A percentile compares a stretch with the other conserved stretches of the same genome.
phyloP scores from a whole-genome alignment of 2,113 vertebrate species.

The Bubo scandiacus region DNA sequence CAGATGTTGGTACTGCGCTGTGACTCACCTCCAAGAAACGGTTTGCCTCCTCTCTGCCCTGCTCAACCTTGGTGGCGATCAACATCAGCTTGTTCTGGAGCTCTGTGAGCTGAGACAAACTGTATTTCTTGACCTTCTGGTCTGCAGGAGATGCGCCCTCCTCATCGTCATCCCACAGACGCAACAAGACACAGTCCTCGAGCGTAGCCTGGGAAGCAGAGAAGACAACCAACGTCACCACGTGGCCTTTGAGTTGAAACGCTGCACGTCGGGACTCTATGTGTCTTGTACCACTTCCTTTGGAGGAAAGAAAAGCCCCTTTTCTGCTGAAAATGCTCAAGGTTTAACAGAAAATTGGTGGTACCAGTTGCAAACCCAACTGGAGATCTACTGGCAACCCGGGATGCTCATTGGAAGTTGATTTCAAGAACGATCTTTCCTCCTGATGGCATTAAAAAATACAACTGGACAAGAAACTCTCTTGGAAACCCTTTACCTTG shows the following conservation, averaged over 20 bases:
- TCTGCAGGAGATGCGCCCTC: conserved; percentile 20
- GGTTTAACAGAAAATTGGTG: too few relatives aligned
- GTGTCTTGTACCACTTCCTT: too few relatives aligned
- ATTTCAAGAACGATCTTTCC: background rate
- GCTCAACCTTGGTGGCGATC: conserved; percentile 75
- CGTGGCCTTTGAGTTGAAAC: background rate
- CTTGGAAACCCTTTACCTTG: background rate
- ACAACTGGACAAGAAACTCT: background rate
- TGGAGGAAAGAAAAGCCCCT: background rate
- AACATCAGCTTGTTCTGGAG: conserved; percentile 82
- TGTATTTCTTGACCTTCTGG: conserved; percentile 30
- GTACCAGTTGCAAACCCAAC: background rate
- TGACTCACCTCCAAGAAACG: conserved; percentile 73
- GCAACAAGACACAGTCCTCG: background rate
- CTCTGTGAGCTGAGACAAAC: conserved; percentile 71
- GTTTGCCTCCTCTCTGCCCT: conserved; percentile 74
- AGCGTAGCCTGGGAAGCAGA: background rate
- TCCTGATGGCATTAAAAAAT: background rate
- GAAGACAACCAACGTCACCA: background rate
- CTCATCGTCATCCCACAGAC: conserved; percentile 55
- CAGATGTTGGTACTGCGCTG: too few relatives aligned
- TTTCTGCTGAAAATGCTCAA: background rate
- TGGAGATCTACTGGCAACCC: background rate
- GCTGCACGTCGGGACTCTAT: background rate
- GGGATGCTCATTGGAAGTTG: background rate